Percentiles rank a stretch among this genome's conserved stretches.
These are phyloP conservation scores for Cathartes aura DNA, from an alignment of 2,113 vertebrate species.

Conservation along the genomic window DNA sequence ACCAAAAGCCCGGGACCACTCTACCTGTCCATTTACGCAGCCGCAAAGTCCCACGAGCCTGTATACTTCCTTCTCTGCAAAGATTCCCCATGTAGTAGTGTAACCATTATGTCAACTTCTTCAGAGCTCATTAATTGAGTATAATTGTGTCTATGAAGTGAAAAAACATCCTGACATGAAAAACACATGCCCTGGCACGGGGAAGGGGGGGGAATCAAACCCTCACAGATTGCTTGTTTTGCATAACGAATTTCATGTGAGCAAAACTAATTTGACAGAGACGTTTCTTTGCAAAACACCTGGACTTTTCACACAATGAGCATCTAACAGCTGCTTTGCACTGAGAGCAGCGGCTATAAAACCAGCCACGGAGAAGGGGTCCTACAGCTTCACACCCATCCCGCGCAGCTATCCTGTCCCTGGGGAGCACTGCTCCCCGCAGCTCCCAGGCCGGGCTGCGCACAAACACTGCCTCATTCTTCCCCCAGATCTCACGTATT, in stretches of 20 bases:
- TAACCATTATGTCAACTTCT: background rate
- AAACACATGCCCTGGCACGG: accelerated
- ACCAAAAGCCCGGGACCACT: background rate
- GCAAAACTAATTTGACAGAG: background rate
- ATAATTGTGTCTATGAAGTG: background rate
- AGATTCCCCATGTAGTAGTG: background rate
- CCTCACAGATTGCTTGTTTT: background rate
- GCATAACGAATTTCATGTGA: background rate
- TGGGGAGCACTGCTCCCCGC: background rate
- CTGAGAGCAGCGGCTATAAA: accelerated
- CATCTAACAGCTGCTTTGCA: too few relatives aligned
- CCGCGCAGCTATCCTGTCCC: background rate
- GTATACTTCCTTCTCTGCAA: background rate
- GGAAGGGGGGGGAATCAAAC: background rate
- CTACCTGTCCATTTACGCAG: background rate
- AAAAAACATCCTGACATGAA: background rate
- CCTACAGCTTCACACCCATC: background rate
- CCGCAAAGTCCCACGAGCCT: accelerated
- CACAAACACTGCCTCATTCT: background rate
- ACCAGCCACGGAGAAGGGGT: background rate
- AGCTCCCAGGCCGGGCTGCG: background rate
- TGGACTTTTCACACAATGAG: background rate
- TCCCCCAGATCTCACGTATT: background rate
- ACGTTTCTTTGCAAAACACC: background rate
- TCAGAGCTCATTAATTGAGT: background rate